Evolutionary conservation across 2,113 vertebrate species (phyloP).

Genomic region (Australoheros scitulus): DNA sequence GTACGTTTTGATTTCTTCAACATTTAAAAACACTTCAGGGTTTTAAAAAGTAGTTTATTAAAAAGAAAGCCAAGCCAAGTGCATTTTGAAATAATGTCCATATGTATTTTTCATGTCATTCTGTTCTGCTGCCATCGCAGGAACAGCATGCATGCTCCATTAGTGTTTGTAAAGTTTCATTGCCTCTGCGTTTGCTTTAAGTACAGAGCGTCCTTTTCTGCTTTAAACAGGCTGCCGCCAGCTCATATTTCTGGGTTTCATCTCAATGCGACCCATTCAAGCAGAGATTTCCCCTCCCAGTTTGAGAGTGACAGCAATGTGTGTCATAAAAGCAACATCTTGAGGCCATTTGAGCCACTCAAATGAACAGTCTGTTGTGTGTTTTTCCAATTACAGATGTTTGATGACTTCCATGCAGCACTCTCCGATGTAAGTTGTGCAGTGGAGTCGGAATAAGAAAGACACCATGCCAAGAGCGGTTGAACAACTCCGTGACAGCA

Average conservation of each 20-base stretch:
- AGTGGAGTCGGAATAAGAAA: constrained; percentile 11
- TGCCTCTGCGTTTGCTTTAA: not conserved
- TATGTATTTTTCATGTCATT: not conserved
- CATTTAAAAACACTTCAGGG: not conserved
- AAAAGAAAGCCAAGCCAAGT: not conserved
- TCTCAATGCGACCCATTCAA: not conserved
- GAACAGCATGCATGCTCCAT: not conserved
- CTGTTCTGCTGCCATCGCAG: not conserved
- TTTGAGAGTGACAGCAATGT: not conserved
- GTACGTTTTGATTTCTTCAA: not conserved
- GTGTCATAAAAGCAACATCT: constrained; percentile 38
- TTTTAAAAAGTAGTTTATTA: not conserved
- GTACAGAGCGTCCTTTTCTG: not conserved
- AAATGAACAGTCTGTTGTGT: constrained; percentile 28
- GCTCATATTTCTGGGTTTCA: not conserved
- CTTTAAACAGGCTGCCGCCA: not conserved
- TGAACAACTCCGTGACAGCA: constrained; percentile 21
- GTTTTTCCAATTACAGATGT: constrained; percentile 39
- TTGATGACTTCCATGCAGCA: constrained; percentile 25
- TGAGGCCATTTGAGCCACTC: constrained; percentile 23
- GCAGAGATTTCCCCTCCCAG: constrained; percentile 11
- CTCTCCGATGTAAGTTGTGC: constrained; percentile 12
- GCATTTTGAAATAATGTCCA: not conserved
- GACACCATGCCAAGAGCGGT: constrained; percentile 9
- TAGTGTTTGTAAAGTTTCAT: not conserved